Conservation (phyloP, 2,888 invertebrate species). For the Sinopyrophorus schimmeli region DNA sequence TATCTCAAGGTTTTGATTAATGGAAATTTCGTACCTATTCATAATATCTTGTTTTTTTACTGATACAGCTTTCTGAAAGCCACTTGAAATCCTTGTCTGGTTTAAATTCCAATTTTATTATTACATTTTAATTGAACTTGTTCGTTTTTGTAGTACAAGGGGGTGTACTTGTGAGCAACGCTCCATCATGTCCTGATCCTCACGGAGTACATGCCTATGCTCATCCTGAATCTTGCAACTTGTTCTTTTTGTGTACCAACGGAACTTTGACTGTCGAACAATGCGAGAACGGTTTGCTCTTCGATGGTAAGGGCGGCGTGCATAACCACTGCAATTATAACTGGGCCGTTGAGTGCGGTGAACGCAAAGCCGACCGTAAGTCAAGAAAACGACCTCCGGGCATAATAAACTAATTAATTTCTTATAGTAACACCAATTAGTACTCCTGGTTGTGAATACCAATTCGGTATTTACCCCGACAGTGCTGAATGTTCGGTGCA, state of each 20-base stretch:
- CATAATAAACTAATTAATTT: constrained; percentile 2
- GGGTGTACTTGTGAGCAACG: constrained; percentile 63
- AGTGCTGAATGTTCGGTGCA: constrained; percentile 79
- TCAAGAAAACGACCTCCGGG: constrained; percentile 39
- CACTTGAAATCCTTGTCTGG: constrained; percentile 4
- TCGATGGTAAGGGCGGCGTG: constrained; percentile 86
- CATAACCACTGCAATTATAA: constrained; percentile 93
- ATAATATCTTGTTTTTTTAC: constrained; percentile 8
- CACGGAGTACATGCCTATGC: constrained; percentile 82
- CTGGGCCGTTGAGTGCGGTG: constrained; percentile 89
- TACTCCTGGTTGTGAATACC: constrained; percentile 81
- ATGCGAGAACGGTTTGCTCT: constrained; percentile 89
- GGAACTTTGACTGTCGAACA: constrained; percentile 87
- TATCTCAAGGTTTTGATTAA: constrained; percentile 12
- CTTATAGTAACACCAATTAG: constrained; percentile 76
- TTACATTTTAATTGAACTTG: background rate
- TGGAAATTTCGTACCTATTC: constrained; percentile 6
- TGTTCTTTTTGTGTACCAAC: constrained; percentile 90
- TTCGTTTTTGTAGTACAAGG: constrained; percentile 60
- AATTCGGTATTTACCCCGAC: constrained; percentile 87
- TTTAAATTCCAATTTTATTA: background rate
- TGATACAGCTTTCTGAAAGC: background rate
- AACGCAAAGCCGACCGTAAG: constrained; percentile 80
- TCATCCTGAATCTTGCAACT: constrained; percentile 84
- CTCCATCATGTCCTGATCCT: constrained; percentile 79